Base-by-base conservation (phyloP, 2,888 invertebrate species). In the Dasypogon diadema region DNA sequence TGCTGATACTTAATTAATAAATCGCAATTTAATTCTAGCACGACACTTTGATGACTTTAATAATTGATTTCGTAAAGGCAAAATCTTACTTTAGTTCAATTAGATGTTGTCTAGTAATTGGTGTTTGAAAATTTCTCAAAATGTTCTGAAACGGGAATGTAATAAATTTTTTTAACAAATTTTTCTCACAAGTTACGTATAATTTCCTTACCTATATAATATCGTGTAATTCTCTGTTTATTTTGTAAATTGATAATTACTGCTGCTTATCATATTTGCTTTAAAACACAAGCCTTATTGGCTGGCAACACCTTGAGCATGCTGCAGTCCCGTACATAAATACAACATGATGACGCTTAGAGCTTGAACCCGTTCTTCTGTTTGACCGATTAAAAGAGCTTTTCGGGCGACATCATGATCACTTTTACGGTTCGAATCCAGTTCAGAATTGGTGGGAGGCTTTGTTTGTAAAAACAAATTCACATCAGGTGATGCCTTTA, bases 331-430 rank as follows among this genome's bases (percentile, higher is more conserved):
- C 2, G 97, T 94, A 87, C 97, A 98, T 86, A 96, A 95, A 86
- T 98, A 97, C 79, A 98, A 88, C 93, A 98, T 94, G 79, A 98
- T 90, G 72, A 98, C 93, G 65, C 97, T 96, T 78, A 98, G 88
- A 0, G 96, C 96, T 85, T 95, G 95, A 5, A 96, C 93, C 81
- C 95, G 92, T 79, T 94, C 92, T 83, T 97, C 97, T 54, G 93
- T 92, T 82, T 92, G 91, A 79, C 83, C 88, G 83, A 85, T 85
- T 80, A 87, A 81, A 80, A 88, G 87, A 1, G 88, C 87, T 70
- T 77, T 78, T 10, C 79, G 77, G 3, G 80, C 79, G 21, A 76
- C 21, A 3, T 80, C 79, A 30, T 78, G 79, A 46, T 80, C 80
- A 14, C 48, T 22, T 21, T 68, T 58, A 34, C 73, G 68, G 16